Base-by-base conservation (phyloP, 2,888 invertebrate genomes). In the Chelonus formosanus region DNA sequence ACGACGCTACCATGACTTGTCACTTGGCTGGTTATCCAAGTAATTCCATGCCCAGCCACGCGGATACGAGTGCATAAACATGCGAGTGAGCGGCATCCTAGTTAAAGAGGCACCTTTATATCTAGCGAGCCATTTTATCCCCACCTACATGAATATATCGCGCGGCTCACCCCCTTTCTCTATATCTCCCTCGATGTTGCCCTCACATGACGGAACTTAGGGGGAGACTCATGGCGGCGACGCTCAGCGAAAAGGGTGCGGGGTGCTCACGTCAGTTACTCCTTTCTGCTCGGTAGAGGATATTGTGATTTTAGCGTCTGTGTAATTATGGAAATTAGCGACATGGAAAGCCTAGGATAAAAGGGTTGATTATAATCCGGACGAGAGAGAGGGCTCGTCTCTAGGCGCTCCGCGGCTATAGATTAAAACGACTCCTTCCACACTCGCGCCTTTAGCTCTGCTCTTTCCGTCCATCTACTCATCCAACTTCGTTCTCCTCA, bases 301-400 rank as follows among this genome's bases (percentile, higher is more conserved):
- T 84, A 84, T 84, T 84, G 84, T 84, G 84, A 84, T 84, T 84
- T 84, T 84, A 84, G 83, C 83, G 83, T 84, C 83, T 83, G 84
- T 84, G 83, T 84, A 84, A 84, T 84, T 84, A 84, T 84, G 84
- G 84, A 84, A 84, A 84, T 84, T 84, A 84, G 84, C 82, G 84
- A 84, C 82, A 84, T 82, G 84, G 82, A 84, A 84, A 83, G 83
- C 84, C 83, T 83, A 83, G 83, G 84, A 84, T 84, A 84, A 83
- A 84, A 84, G 84, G 84, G 84, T 84, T 84, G 84, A 84, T 84
- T 84, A 84, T 84, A 83, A 84, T 84, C 83, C 84, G 74, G 77
- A 78, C 70, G 61, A 59, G 59, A 67, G 65, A 55, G 59, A 65
- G 57, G 44, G 57, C 64, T 59, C 43, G 52, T 61, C 40, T 61